Base-by-base conservation (phyloP, 53 echinoderm and acorn worm genomes). In the Paelopatides confundens region DNA sequence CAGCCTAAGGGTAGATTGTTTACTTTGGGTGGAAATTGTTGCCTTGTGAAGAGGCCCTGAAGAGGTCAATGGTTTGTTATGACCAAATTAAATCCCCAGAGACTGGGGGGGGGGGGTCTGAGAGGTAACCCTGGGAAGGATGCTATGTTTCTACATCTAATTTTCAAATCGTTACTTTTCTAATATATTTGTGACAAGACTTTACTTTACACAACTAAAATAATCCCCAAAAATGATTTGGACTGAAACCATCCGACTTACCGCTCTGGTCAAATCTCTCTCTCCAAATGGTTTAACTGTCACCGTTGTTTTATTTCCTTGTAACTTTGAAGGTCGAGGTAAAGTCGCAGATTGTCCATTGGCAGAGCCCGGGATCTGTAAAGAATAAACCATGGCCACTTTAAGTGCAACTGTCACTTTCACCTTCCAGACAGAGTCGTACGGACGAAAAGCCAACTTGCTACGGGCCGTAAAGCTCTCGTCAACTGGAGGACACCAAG, bases 381-480 rank as follows among this genome's bases (percentile, higher is more conserved):
- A 79, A 15, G 79, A 79, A 52, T 79, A 53, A 31, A 79, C 79
- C 79, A 79, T 79, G 50, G 79, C 79, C 14, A 79, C 79, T 83
- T 83, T 63, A 35, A 83, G 21, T 10, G 63, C 63, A 27, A 83
- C 84, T 24, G 84, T 83, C 10, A 83, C 84, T 46, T 83, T 83
- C 29, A 83, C 84, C 27, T 83, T 83, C 84, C 84, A 83, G 8
- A 83, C 79, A 53, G 79, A 79, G 79, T 79, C 79, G 18, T 79
- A 79, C 0, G 79, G 54, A 52, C 79, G 79, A 79, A 52, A 79
- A n/a, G 79, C 79, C 21, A 79, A 53, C 51, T 51, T 50, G 39
- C 43, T 38, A 67, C 68, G 68, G 31, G 68, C 68, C 2, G 54
- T 21, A 6, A n/a, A 33, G 31, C 31, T 53, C 65, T 65, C 84